phyloP scores from a whole-genome alignment of 2,113 vertebrate genomes.

The Heteronetta atricapilla region DNA sequence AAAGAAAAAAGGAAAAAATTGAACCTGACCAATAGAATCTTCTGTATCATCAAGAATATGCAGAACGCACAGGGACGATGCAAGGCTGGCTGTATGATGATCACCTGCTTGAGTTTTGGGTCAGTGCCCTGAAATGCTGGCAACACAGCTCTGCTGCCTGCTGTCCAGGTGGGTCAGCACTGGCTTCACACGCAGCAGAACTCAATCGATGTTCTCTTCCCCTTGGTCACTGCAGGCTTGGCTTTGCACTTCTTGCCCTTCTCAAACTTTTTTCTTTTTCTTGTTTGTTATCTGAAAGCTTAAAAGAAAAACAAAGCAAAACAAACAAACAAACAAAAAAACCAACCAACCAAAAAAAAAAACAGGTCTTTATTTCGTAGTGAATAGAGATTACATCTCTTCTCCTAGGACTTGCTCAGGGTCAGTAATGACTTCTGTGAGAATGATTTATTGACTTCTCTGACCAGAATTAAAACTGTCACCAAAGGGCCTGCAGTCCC shows the following conservation, averaged over 20 bases:
- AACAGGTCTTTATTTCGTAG: conserved; percentile 31
- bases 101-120: background rate
- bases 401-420: conserved; percentile 57
- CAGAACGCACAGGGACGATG: background rate
- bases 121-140: background rate
- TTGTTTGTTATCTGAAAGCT: background rate
- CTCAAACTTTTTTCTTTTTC: background rate
- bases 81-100: background rate
- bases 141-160: background rate
- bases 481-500: conserved; percentile 61
- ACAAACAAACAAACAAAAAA: background rate
- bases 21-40: background rate
- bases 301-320: background rate
- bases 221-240: background rate
- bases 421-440: conserved; percentile 62
- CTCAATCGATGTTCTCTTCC: background rate
- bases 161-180: background rate
- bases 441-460: conserved; percentile 75
- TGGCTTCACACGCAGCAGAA: background rate
- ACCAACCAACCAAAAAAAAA: background rate
- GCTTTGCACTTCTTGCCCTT: background rate
- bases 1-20: background rate
- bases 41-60: background rate
- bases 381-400: conserved; percentile 42
- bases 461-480: conserved; percentile 73